Evolutionary conservation across 2,888 invertebrate species (phyloP).

Genomic region (Fragum whitleyi): DNA sequence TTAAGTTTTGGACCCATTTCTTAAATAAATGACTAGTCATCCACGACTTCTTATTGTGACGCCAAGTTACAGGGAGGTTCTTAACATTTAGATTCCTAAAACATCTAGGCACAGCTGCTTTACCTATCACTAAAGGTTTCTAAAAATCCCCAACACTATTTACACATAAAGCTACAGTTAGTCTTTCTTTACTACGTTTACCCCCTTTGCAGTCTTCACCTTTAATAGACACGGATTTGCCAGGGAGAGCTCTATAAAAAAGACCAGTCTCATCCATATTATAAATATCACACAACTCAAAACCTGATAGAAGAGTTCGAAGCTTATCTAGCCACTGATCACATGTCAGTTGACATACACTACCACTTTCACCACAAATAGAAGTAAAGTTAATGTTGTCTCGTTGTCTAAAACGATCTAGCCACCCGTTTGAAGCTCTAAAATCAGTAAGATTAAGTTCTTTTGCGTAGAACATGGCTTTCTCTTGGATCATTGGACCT

Average conservation of each 20-base stretch:
- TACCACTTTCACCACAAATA: conserved; percentile 36
- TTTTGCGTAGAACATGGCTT: conserved; percentile 28
- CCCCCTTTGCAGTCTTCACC: conserved; percentile 54
- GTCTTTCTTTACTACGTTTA: conserved; percentile 56
- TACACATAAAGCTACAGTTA: conserved; percentile 51
- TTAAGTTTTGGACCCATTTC: too few species aligned
- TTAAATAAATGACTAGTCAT: too few species aligned
- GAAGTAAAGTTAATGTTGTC: conserved; percentile 32
- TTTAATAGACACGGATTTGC: conserved; percentile 41
- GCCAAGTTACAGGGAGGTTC: conserved; percentile 34
- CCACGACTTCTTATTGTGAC: conserved; percentile 50
- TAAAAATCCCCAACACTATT: conserved; percentile 50
- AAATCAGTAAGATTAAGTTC: conserved; percentile 21
- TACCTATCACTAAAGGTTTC: conserved; percentile 50
- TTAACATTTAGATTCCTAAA: conserved; percentile 28
- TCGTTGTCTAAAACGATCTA: conserved; percentile 24
- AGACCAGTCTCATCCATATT: too few species aligned
- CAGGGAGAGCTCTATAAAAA: conserved; percentile 44
- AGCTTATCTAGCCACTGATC: conserved; percentile 38
- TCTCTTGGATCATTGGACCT: conserved; percentile 36
- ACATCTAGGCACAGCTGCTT: conserved; percentile 50
- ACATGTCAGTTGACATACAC: too few species aligned
- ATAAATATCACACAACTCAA: conserved; percentile 30
- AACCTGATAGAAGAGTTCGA: too few species aligned
- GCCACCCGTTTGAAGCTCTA: conserved; percentile 35